A percentile compares a stretch with the other conserved stretches of the same genome.
These are phyloP conservation scores for Hozukius guyotensis DNA, from an alignment of 2,797 vertebrate species.

Conservation along the genomic window DNA sequence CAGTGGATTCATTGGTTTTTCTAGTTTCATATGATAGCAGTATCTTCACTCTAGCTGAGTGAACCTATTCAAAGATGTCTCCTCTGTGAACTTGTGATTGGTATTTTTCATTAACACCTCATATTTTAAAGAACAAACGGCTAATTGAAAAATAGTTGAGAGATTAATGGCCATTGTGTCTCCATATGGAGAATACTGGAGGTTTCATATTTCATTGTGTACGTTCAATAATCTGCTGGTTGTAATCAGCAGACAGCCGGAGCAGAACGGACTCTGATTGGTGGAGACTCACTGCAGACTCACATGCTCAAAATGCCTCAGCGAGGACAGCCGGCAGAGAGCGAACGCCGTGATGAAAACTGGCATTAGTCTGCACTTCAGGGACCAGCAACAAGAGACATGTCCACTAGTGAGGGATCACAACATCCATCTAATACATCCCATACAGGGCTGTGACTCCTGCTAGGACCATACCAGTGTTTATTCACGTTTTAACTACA, in stretches of 20 bases:
- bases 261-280: neutral
- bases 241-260: slow-evolving; percentile 1
- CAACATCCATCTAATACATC: neutral
- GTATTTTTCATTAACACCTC: neutral
- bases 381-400: neutral
- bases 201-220: neutral
- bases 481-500: neutral
- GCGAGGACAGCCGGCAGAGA: neutral
- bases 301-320: slow-evolving; percentile 1
- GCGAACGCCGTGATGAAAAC: neutral
- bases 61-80: neutral
- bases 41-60: too few relatives aligned
- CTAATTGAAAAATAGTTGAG: neutral
- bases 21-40: too few relatives aligned
- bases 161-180: neutral
- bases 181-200: neutral
- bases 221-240: neutral
- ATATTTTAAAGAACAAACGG: neutral
- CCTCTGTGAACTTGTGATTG: neutral
- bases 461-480: neutral
- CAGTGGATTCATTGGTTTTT: too few relatives aligned
- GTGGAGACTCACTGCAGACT: neutral
- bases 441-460: neutral
- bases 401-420: neutral
- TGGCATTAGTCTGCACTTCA: neutral